These are phyloP conservation scores for Micromys minutus DNA, from an alignment of 2,113 vertebrate genomes.

Conservation along the genomic window DNA sequence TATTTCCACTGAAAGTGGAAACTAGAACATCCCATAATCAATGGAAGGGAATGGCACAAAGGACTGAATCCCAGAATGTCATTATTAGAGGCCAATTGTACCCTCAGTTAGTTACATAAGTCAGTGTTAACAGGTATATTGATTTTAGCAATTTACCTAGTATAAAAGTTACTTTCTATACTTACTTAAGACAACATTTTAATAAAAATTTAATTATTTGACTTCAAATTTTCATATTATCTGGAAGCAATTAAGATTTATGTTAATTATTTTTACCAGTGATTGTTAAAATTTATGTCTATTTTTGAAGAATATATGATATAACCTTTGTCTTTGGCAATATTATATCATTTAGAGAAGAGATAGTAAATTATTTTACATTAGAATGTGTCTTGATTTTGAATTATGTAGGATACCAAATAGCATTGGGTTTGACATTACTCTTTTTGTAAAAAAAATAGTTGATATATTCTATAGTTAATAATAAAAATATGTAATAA, in stretches of 20 bases:
- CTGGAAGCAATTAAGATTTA: constrained; percentile 6
- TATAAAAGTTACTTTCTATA: not conserved
- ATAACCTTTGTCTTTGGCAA: not conserved
- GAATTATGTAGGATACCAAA: not conserved
- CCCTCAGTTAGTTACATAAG: not conserved
- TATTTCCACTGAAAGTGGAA: not conserved
- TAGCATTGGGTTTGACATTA: not conserved
- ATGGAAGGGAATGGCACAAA: not conserved
- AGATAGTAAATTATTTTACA: not conserved
- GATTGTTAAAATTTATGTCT: constrained; percentile 9
- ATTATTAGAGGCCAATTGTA: not conserved
- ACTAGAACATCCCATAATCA: not conserved
- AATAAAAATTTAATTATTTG: not conserved
- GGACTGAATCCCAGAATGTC: not conserved
- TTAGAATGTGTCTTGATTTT: constrained; percentile 24
- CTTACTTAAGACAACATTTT: constrained; percentile 6
- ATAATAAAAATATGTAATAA: constrained; percentile 42
- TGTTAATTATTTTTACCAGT: not conserved
- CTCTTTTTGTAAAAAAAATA: constrained; percentile 4
- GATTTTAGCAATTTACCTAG: constrained; percentile 9
- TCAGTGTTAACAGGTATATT: not conserved
- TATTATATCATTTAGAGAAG: constrained; percentile 30
- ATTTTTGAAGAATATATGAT: not conserved
- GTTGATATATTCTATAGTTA: constrained; percentile 43
- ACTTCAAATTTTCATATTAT: constrained; percentile 34